Evolutionary conservation across 2,888 invertebrate species (phyloP), one percentile per base, ranked within the genome.

Genomic region (Pteria penguin): DNA sequence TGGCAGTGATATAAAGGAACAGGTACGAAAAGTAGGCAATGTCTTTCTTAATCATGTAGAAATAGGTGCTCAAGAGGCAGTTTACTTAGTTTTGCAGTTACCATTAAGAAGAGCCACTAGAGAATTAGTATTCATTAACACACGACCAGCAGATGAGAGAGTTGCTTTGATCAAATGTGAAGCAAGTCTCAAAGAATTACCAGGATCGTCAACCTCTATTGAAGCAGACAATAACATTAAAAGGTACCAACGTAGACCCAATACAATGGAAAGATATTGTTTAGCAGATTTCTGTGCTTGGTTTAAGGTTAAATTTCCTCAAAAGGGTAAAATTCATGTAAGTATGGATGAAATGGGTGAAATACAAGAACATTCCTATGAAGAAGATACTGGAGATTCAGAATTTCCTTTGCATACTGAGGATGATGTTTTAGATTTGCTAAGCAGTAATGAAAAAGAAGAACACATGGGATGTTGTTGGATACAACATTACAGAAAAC

Each of bases 21-120:
- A 82, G 62, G 82, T 82, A 2, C 55, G 82, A 29, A 54, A 45
- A 11, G 74, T 83, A 62, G 81, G 83, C 2, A 83, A 83, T 74
- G 57, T 66, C 32, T 83, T 80, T 55, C 36, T 83, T 14, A 71
- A 67, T 24, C 68, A 55, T 69, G 77, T 80, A 65, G 80, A 82
- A 71, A 71, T 80, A 26, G 73, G 78, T 68, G 78, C 80, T 22
- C 82, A 80, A 61, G 79, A 83, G 61, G 82, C 80, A 14, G 78
- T 57, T 4, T 83, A 80, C 66, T 33, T 83, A 5, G 58, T 80
- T 1, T 61, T 83, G 1, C 81, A 78, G 61, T 65, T 79, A 63
- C 79, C 80, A 31, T n/a, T 82, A 18, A 11, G 78, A 31, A 79
- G 67, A 45, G 36, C 36, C 27, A 72, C 78, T 26, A 66, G 79